These are phyloP conservation scores for Sinocyclocheilus maitianheensis DNA, from an alignment of 2,113 vertebrate genomes.

Conservation along the genomic window DNA sequence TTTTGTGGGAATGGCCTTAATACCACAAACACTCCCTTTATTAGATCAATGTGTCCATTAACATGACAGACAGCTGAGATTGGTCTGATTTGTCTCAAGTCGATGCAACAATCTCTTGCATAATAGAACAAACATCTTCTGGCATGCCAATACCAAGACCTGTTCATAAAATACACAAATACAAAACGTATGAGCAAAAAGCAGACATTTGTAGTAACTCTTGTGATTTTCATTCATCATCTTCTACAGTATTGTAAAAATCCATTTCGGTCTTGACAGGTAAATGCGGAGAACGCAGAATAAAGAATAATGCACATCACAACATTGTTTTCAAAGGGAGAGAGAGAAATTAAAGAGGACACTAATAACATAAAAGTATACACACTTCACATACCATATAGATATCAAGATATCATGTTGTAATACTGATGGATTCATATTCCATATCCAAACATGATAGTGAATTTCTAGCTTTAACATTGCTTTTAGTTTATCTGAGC, in stretches of 20 bases:
- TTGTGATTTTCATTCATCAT: slow-evolving; percentile 30
- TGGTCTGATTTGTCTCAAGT: slow-evolving; percentile 48
- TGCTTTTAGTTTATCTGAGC: neutral
- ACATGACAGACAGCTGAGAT: slow-evolving; percentile 45
- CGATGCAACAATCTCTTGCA: slow-evolving; percentile 50
- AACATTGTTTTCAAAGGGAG: slow-evolving; percentile 23
- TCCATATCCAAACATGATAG: slow-evolving; percentile 13
- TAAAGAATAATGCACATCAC: slow-evolving; percentile 26
- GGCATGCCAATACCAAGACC: slow-evolving; percentile 54
- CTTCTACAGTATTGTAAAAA: slow-evolving; percentile 23
- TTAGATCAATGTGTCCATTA: slow-evolving; percentile 34
- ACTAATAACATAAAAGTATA: slow-evolving; percentile 45
- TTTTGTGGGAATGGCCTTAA: slow-evolving; percentile 40
- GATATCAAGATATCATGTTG: slow-evolving; percentile 33
- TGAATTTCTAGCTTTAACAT: neutral
- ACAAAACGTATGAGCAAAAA: slow-evolving; percentile 32
- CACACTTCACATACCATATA: slow-evolving; percentile 49
- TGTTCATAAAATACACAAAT: slow-evolving; percentile 46
- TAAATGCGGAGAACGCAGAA: slow-evolving; percentile 4
- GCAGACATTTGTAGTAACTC: slow-evolving; percentile 19
- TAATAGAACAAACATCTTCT: slow-evolving; percentile 50
- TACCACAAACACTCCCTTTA: slow-evolving; percentile 41
- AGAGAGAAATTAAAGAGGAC: slow-evolving; percentile 27
- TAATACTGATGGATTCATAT: slow-evolving; percentile 37
- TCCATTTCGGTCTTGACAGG: neutral